phyloP scores from a whole-genome alignment of 2,888 invertebrate genomes.

The Erannis defoliaria region DNA sequence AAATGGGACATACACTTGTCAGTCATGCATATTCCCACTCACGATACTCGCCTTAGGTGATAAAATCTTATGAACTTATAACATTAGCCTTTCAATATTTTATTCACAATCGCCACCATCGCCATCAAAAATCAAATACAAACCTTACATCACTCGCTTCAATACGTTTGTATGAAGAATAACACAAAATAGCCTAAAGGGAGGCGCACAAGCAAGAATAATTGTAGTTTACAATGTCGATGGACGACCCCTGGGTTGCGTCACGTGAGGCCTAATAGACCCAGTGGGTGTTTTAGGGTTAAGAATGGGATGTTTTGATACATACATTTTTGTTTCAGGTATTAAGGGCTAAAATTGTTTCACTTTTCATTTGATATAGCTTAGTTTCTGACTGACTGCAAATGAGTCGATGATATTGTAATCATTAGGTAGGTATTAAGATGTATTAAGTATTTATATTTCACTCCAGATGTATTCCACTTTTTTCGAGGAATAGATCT shows the following conservation, averaged over 20 bases:
- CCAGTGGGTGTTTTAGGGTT: constrained; percentile 46
- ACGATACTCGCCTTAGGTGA: no score
- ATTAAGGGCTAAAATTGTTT: background rate
- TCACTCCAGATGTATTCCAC: no score
- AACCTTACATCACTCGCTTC: constrained; percentile 27
- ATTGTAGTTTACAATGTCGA: constrained; percentile 51
- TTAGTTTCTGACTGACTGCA: background rate
- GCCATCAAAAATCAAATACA: constrained; percentile 23
- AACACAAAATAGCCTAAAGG: constrained; percentile 49
- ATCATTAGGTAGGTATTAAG: no score
- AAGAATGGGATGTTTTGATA: constrained; percentile 21
- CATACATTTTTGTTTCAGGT: background rate
- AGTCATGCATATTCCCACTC: no score
- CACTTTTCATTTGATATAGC: background rate
- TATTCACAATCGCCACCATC: constrained; percentile 23
- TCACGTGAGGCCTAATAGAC: constrained; percentile 42
- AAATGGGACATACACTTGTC: no score
- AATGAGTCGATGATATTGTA: no score
- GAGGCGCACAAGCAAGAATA: constrained; percentile 43
- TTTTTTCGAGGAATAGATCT: no score
- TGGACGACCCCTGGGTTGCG: constrained; percentile 36
- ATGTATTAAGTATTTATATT: no score
- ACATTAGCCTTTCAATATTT: constrained; percentile 7
- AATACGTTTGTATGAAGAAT: constrained; percentile 37
- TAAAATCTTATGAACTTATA: background rate